phyloP scores from a whole-genome alignment of 1,140 invertebrate species.

The Scaptomyza graminum region DNA sequence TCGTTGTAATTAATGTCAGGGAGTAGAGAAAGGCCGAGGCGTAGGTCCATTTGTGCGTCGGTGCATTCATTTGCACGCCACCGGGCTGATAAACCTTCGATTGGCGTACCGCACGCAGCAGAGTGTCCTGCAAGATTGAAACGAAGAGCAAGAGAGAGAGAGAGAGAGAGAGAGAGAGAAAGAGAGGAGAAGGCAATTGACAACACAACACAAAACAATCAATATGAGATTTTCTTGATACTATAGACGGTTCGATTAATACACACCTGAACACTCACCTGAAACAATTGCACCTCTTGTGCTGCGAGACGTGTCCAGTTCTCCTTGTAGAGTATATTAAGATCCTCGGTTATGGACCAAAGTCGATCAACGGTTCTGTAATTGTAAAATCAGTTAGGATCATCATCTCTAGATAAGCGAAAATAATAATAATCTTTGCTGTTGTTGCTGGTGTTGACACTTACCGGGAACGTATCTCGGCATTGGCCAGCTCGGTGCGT shows the following conservation, averaged over 20 bases:
- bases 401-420: too few relatives aligned
- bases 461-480: conserved; percentile 84
- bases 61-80: conserved; percentile 84
- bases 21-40: conserved; percentile 97
- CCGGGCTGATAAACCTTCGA: conserved; percentile 78
- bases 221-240: conserved; percentile 1
- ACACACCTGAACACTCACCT: conserved; percentile 85
- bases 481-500: conserved; percentile 84
- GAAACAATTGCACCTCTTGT: conserved; percentile 93
- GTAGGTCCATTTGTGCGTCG: conserved; percentile 92
- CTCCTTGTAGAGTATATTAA: conserved; percentile 96
- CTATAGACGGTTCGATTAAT: background rate
- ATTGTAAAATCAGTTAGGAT: too few relatives aligned
- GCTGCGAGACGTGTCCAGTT: conserved; percentile 95
- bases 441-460: background rate
- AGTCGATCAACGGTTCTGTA: conserved; percentile 89
- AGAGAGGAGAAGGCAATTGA: too few relatives aligned
- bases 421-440: too few relatives aligned
- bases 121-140: conserved; percentile 77
- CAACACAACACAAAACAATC: background rate
- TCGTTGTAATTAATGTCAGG: conserved; percentile 97
- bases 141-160: conserved; percentile 1
- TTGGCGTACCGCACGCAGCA: conserved; percentile 82
- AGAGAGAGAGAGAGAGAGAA: background rate
- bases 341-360: conserved; percentile 96